These are phyloP conservation scores for Pocillopora verrucosa DNA, from an alignment of 64 coral and sea anemone species.

Conservation along the genomic window DNA sequence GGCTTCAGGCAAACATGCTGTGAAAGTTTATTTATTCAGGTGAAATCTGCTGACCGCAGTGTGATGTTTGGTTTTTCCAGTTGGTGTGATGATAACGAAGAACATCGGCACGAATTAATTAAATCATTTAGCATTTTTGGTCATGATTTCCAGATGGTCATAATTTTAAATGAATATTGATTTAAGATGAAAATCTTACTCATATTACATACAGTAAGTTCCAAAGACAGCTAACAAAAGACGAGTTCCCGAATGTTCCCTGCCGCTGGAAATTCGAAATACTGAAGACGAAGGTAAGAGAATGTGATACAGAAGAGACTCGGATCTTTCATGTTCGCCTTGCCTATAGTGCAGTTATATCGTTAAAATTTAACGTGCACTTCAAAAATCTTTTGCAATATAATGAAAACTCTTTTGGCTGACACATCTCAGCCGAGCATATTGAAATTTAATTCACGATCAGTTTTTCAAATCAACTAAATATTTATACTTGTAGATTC, in stretches of 20 bases:
- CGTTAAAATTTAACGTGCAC: too few relatives aligned
- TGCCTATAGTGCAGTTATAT: too few relatives aligned
- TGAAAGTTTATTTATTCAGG: background rate
- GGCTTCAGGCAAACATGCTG: background rate
- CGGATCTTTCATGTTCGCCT: too few relatives aligned
- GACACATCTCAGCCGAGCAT: background rate
- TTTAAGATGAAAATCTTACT: background rate
- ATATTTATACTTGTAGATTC: background rate
- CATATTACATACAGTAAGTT: background rate
- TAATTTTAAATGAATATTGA: background rate
- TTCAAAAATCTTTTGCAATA: too few relatives aligned
- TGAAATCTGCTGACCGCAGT: constrained; percentile 2
- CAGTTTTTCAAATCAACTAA: background rate
- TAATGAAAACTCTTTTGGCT: background rate
- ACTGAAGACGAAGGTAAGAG: too few relatives aligned
- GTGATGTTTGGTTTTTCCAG: background rate
- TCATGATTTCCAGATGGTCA: constrained; percentile 9
- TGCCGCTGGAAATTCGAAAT: too few relatives aligned
- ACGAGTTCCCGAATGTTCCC: too few relatives aligned
- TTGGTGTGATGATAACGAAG: background rate
- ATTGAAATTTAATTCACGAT: background rate
- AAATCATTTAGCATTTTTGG: background rate
- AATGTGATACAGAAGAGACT: too few relatives aligned
- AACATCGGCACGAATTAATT: background rate
- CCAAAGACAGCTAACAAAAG: too few relatives aligned